Evolutionary conservation across 92 coral and sea anemone species (phyloP).

Genomic region (Paramuricea clavata): DNA sequence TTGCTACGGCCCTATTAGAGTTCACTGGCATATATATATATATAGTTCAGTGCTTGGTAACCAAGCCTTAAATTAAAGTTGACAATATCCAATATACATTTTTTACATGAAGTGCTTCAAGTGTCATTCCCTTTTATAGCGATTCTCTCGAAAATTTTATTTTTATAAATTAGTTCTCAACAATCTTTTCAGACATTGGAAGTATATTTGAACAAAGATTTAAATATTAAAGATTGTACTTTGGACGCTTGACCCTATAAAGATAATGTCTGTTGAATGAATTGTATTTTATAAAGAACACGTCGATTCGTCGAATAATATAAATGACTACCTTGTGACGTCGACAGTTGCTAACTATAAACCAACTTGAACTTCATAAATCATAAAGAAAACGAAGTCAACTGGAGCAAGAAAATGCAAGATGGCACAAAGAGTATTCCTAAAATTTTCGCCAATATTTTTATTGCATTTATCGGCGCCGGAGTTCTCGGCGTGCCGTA

Average conservation of each 20-base stretch:
- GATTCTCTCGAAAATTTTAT: too few relatives aligned
- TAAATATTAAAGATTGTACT: neutral
- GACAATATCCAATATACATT: too few relatives aligned
- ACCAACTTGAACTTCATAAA: too few relatives aligned
- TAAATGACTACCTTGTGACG: constrained; percentile 7
- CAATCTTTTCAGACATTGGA: too few relatives aligned
- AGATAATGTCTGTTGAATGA: neutral
- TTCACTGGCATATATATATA: too few relatives aligned
- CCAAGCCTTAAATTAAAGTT: too few relatives aligned
- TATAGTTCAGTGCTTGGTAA: too few relatives aligned
- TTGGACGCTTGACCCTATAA: neutral
- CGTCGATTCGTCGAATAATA: neutral
- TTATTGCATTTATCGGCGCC: constrained; percentile 98
- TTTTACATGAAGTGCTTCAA: too few relatives aligned
- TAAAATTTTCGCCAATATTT: constrained; percentile 95
- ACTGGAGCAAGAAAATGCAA: constrained; percentile 45
- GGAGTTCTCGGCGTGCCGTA: constrained; percentile 98
- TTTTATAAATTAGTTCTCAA: too few relatives aligned
- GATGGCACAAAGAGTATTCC: constrained; percentile 94
- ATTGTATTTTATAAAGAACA: neutral
- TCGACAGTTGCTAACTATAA: neutral
- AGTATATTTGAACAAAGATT: too few relatives aligned
- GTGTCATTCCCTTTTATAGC: too few relatives aligned
- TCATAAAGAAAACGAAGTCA: neutral
- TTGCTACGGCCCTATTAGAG: too few relatives aligned